phyloP scores from a whole-genome alignment of 2,888 invertebrate genomes.

The Erebia epiphron region DNA sequence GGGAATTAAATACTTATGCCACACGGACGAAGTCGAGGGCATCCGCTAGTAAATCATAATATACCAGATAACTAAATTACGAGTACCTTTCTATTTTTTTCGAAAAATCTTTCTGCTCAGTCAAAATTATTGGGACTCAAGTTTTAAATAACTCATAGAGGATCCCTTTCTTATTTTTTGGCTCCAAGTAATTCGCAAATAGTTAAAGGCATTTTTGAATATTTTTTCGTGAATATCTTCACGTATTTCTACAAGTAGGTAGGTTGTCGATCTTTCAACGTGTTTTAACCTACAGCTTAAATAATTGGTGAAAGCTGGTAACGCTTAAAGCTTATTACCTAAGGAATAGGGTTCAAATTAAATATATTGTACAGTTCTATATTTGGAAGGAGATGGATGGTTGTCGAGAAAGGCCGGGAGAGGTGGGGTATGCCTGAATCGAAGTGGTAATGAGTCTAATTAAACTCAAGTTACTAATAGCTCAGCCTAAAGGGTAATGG shows the following conservation, averaged over 20 bases:
- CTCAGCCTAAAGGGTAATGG: constrained; percentile 19
- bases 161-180: too few species aligned
- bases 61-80: too few species aligned
- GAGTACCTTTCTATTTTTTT: too few species aligned
- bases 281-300: background rate
- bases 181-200: too few species aligned
- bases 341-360: background rate
- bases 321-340: background rate
- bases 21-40: too few species aligned
- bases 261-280: background rate
- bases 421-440: constrained; percentile 47
- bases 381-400: constrained; percentile 46
- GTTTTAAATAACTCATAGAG: too few species aligned
- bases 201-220: too few species aligned
- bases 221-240: background rate
- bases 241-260: background rate
- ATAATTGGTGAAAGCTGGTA: constrained; percentile 10
- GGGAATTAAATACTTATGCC: too few species aligned
- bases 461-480: constrained; percentile 34
- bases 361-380: constrained; percentile 29
- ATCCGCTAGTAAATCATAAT: too few species aligned
- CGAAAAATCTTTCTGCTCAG: too few species aligned
- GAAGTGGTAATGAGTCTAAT: constrained; percentile 52
- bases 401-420: constrained; percentile 32
- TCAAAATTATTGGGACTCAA: too few species aligned